Evolutionary conservation across 2,888 invertebrate genomes (phyloP).

Genomic region (Drosophila borealis): DNA sequence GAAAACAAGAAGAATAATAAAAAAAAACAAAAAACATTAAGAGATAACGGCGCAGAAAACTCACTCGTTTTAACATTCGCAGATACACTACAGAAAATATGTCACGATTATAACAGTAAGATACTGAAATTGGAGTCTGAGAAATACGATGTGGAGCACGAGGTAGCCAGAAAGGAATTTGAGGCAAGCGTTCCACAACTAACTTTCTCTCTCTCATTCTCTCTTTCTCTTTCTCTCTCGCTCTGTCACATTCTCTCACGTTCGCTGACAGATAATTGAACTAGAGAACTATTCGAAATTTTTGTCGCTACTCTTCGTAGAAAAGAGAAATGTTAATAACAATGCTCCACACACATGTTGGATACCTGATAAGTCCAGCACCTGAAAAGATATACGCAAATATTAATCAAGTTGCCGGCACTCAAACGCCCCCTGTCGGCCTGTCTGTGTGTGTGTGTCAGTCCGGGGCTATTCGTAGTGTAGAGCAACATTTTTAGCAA

Average conservation of each 20-base stretch:
- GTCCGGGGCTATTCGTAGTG: slow-evolving; percentile 40
- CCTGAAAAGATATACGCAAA: slow-evolving; percentile 64
- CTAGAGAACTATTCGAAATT: slow-evolving; percentile 22
- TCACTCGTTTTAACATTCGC: slow-evolving; percentile 63
- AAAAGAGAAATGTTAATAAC: slow-evolving; percentile 47
- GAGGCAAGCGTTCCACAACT: slow-evolving; percentile 90
- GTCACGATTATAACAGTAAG: slow-evolving; percentile 83
- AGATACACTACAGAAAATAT: slow-evolving; percentile 83
- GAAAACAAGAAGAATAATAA: slow-evolving; percentile 9
- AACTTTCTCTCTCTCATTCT: slow-evolving; percentile 23
- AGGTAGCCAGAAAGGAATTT: slow-evolving; percentile 97
- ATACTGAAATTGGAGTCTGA: slow-evolving; percentile 85
- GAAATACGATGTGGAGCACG: slow-evolving; percentile 99
- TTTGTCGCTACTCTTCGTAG: slow-evolving; percentile 30
- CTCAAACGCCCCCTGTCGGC: slow-evolving; percentile 52
- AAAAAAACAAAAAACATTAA: neutral
- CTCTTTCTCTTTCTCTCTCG: slow-evolving; percentile 4
- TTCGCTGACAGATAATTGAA: slow-evolving; percentile 39
- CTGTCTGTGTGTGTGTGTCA: slow-evolving; percentile 41
- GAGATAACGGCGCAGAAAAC: slow-evolving; percentile 5
- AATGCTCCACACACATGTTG: slow-evolving; percentile 26
- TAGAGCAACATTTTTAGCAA: slow-evolving; percentile 19
- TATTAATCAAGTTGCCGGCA: slow-evolving; percentile 58
- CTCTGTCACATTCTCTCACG: slow-evolving; percentile 7
- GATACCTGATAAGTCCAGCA: slow-evolving; percentile 38